Evolutionary conservation across 2,888 invertebrate species (phyloP).

Genomic region (Pinctada fucata): DNA sequence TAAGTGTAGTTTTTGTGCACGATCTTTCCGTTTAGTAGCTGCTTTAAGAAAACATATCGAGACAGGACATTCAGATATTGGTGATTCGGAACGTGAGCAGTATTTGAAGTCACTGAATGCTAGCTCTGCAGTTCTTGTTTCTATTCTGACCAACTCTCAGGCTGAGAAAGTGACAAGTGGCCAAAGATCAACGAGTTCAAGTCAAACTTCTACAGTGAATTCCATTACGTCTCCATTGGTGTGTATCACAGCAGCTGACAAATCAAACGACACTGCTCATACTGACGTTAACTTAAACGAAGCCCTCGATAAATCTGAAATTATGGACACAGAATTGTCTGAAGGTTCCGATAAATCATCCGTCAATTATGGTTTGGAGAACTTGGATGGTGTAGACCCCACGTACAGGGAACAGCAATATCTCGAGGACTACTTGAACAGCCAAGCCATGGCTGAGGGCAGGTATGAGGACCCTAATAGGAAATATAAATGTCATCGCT

Average conservation of each 20-base stretch:
- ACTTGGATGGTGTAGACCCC: slow-evolving; percentile 40
- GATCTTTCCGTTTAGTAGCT: slow-evolving; percentile 92
- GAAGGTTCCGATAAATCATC: slow-evolving; percentile 20
- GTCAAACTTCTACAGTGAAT: slow-evolving; percentile 12
- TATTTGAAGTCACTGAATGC: slow-evolving; percentile 56
- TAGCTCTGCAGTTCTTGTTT: slow-evolving; percentile 53
- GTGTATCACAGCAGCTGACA: slow-evolving; percentile 25
- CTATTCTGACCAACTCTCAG: slow-evolving; percentile 51
- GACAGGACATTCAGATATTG: slow-evolving; percentile 86
- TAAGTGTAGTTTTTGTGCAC: slow-evolving; percentile 93
- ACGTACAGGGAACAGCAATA: slow-evolving; percentile 85
- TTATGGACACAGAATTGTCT: slow-evolving; percentile 19
- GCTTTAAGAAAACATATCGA: slow-evolving; percentile 95
- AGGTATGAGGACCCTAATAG: slow-evolving; percentile 92
- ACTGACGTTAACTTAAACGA: slow-evolving; percentile 42
- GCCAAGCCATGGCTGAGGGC: slow-evolving; percentile 92
- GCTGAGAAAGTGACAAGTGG: slow-evolving; percentile 37
- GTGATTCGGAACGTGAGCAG: slow-evolving; percentile 85
- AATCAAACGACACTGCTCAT: slow-evolving; percentile 32
- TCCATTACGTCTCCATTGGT: slow-evolving; percentile 15
- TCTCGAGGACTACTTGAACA: slow-evolving; percentile 92
- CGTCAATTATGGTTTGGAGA: slow-evolving; percentile 29
- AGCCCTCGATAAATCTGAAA: slow-evolving; percentile 26
- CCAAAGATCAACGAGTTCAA: slow-evolving; percentile 27
- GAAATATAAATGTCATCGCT: slow-evolving; percentile 95